Evolutionary conservation across 2,113 vertebrate genomes (phyloP).

Genomic region (Ammospiza nelsoni): DNA sequence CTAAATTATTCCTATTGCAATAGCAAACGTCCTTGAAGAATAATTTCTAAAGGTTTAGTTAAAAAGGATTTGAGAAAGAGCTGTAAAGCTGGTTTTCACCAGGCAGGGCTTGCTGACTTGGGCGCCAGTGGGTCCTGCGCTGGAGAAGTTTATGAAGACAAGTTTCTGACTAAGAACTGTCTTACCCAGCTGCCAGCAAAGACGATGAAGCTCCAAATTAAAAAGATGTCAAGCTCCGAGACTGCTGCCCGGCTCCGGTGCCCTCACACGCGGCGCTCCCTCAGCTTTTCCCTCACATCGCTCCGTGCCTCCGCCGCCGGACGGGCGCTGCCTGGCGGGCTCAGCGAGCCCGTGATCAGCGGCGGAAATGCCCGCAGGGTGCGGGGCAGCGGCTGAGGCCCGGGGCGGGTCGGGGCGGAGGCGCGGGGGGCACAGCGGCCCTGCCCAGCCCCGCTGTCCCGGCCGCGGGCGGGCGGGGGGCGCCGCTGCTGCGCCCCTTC

Average conservation of each 20-base stretch:
- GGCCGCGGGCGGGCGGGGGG: background rate
- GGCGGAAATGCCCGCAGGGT: fast-evolving
- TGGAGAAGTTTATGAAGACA: background rate
- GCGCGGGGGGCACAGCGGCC: too few species aligned
- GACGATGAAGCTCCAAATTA: background rate
- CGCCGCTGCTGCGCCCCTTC: background rate
- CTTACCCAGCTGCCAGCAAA: background rate
- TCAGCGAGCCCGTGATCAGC: fast-evolving
- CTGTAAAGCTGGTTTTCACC: background rate
- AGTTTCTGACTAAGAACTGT: background rate
- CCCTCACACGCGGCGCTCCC: too few species aligned
- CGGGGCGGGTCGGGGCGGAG: too few species aligned
- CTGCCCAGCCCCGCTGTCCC: background rate
- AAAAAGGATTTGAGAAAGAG: background rate
- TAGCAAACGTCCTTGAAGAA: background rate
- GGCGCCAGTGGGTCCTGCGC: fast-evolving
- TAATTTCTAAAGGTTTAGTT: background rate
- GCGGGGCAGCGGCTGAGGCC: fast-evolving
- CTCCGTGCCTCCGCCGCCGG: too few species aligned
- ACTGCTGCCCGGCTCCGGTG: fast-evolving
- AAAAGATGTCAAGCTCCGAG: too few species aligned
- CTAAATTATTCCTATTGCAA: background rate
- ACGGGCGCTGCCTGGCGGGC: background rate
- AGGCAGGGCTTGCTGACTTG: background rate
- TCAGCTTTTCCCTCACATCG: background rate